These are phyloP conservation scores for Sciurus vulgaris DNA, from an alignment of 2,797 vertebrate genomes.

Conservation along the genomic window DNA sequence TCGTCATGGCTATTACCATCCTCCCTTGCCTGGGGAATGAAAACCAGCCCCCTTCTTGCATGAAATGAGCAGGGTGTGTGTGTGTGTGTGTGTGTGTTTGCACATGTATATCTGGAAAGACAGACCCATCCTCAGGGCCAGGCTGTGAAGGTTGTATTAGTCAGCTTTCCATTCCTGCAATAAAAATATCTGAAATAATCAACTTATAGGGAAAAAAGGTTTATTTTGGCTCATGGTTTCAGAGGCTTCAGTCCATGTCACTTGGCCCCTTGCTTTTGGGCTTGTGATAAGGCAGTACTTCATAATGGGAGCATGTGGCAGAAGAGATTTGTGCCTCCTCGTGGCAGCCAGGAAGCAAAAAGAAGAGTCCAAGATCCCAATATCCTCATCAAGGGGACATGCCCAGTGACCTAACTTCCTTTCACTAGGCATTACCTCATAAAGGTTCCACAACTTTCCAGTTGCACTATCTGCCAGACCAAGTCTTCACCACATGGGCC, in stretches of 20 bases:
- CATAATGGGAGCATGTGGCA: not conserved
- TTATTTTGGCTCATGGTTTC: not conserved
- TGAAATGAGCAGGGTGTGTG: not conserved
- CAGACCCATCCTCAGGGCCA: not conserved
- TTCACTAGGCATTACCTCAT: not conserved
- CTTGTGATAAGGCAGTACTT: not conserved
- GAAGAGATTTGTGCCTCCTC: not conserved
- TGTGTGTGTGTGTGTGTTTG: not conserved
- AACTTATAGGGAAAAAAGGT: not conserved
- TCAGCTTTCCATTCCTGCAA: not conserved
- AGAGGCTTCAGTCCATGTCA: not conserved
- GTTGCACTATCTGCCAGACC: not conserved
- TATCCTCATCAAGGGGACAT: not conserved
- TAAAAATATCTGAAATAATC: not conserved
- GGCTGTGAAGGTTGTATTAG: not conserved
- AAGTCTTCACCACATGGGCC: not conserved
- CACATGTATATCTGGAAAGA: too few species aligned
- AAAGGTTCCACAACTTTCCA: not conserved
- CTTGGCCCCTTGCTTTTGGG: not conserved
- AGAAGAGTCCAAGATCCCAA: not conserved
- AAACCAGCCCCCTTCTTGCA: not conserved
- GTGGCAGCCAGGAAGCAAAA: too few species aligned
- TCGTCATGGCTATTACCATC: not conserved
- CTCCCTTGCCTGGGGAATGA: not conserved
- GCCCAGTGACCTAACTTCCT: not conserved